phyloP scores from a whole-genome alignment of 2,888 invertebrate genomes.

The Apotomis betuletana region DNA sequence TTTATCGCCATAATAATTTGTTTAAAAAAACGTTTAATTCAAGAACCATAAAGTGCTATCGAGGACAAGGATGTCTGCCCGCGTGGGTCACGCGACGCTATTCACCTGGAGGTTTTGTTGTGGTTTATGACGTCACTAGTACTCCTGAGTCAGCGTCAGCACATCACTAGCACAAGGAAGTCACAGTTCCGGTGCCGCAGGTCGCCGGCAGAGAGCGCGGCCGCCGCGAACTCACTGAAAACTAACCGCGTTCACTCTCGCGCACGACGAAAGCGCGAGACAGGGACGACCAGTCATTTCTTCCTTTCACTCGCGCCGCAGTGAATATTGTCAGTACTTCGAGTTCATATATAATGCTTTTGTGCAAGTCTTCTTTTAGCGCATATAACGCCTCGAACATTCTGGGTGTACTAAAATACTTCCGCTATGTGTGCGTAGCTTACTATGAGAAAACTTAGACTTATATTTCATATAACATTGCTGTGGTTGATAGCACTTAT shows the following conservation, averaged over 20 bases:
- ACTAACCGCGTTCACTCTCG: slow-evolving; percentile 72
- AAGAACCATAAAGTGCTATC: slow-evolving; percentile 75
- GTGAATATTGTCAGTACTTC: slow-evolving; percentile 8
- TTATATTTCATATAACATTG: no score
- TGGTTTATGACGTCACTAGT: slow-evolving; percentile 51
- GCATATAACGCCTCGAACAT: no score
- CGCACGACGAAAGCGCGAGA: slow-evolving; percentile 75
- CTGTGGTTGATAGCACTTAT: no score
- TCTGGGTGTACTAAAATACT: no score
- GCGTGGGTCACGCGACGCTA: slow-evolving; percentile 49
- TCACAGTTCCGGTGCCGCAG: slow-evolving; percentile 68
- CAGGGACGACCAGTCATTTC: slow-evolving; percentile 76
- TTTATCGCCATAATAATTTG: slow-evolving; percentile 48
- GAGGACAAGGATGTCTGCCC: slow-evolving; percentile 77
- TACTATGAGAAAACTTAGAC: no score
- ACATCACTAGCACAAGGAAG: slow-evolving; percentile 77
- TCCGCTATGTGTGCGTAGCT: no score
- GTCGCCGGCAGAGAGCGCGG: slow-evolving; percentile 77
- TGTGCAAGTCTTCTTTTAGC: no score
- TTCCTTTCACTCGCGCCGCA: slow-evolving; percentile 67
- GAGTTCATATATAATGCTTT: background rate
- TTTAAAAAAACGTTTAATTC: slow-evolving; percentile 66
- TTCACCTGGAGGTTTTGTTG: slow-evolving; percentile 52
- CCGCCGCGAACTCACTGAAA: slow-evolving; percentile 77
- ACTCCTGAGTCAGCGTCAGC: slow-evolving; percentile 57